Percentiles rank a stretch among this genome's conserved stretches.
phyloP scores from a whole-genome alignment of 2,113 vertebrate species.

The Sarotherodon lohbergeri region DNA sequence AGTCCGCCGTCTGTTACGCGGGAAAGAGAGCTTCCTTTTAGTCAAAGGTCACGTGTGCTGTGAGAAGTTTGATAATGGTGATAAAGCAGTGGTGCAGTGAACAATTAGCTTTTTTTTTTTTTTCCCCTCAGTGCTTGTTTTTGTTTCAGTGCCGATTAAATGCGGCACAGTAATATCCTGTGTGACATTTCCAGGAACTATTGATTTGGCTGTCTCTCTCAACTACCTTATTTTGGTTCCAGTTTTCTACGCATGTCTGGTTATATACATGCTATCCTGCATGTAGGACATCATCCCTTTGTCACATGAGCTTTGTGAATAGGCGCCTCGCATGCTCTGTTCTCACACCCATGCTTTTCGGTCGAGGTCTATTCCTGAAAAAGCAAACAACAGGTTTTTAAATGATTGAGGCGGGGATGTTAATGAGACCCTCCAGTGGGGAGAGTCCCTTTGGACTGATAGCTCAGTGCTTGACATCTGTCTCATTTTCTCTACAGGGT shows the following conservation, averaged over 20 bases:
- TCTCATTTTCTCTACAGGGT: constrained; percentile 62
- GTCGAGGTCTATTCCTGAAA: constrained; percentile 53
- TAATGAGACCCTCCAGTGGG: constrained; percentile 25
- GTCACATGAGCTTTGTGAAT: constrained; percentile 47
- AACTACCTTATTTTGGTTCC: background rate
- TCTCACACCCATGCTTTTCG: constrained; percentile 51
- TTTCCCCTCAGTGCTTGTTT: background rate
- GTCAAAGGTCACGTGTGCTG: background rate
- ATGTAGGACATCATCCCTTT: background rate
- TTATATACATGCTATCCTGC: background rate
- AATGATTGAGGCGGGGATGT: constrained; percentile 26
- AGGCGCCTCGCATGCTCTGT: constrained; percentile 8
- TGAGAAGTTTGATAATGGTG: background rate
- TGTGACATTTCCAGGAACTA: constrained; percentile 16
- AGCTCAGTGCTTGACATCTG: constrained; percentile 49
- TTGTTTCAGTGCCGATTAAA: background rate
- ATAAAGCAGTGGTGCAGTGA: background rate
- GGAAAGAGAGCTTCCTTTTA: background rate
- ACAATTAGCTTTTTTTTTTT: background rate
- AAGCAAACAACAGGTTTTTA: constrained; percentile 59
- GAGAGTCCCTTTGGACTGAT: constrained; percentile 30
- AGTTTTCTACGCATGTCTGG: background rate
- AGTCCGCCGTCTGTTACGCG: background rate
- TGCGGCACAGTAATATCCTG: background rate
- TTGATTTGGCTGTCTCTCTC: constrained; percentile 7